A percentile compares a stretch with the other conserved stretches of the same genome.
Conservation (phyloP, 2,888 invertebrate species). For the Caenorhabditis sinica region DNA sequence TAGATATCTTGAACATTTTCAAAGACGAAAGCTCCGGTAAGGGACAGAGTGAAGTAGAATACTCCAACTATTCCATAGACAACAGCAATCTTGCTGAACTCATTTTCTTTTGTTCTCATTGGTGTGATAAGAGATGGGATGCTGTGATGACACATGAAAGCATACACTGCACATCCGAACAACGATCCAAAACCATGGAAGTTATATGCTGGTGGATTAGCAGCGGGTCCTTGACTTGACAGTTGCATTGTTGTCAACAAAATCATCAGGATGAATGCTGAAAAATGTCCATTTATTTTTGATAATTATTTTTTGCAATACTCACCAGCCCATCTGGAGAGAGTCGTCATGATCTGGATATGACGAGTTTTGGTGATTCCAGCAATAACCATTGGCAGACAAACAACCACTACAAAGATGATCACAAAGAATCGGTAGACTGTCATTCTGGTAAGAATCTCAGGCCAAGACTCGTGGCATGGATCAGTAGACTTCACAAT, state of each 20-base stretch:
- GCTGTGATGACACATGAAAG: slow-evolving; percentile 99
- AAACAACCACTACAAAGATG: slow-evolving; percentile 75
- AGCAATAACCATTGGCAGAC: slow-evolving; percentile 92
- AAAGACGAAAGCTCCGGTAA: slow-evolving; percentile 88
- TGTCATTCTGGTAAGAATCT: slow-evolving; percentile 86
- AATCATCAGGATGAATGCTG: slow-evolving; percentile 83
- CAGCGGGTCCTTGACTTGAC: slow-evolving; percentile 87
- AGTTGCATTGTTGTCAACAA: slow-evolving; percentile 77
- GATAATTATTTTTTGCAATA: too few relatives aligned
- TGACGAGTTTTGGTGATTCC: slow-evolving; percentile 98
- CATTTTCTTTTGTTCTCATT: slow-evolving; percentile 89
- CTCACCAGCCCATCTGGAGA: slow-evolving; percentile 92
- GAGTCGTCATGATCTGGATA: slow-evolving; percentile 92
- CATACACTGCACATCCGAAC: slow-evolving; percentile 95
- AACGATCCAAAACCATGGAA: slow-evolving; percentile 90
- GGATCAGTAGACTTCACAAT: slow-evolving; percentile 84
- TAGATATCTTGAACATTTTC: slow-evolving; percentile 91
- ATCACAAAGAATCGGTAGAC: slow-evolving; percentile 80
- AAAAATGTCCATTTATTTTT: too few relatives aligned
- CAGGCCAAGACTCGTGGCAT: slow-evolving; percentile 86
- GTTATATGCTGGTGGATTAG: slow-evolving; percentile 89
- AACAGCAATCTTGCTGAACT: slow-evolving; percentile 87
- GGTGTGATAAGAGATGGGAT: slow-evolving; percentile 94
- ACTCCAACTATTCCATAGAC: slow-evolving; percentile 91
- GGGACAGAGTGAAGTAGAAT: slow-evolving; percentile 93